Evolutionary conservation across 2,113 vertebrate species (phyloP).

Genomic region (Elanus axillaris): DNA sequence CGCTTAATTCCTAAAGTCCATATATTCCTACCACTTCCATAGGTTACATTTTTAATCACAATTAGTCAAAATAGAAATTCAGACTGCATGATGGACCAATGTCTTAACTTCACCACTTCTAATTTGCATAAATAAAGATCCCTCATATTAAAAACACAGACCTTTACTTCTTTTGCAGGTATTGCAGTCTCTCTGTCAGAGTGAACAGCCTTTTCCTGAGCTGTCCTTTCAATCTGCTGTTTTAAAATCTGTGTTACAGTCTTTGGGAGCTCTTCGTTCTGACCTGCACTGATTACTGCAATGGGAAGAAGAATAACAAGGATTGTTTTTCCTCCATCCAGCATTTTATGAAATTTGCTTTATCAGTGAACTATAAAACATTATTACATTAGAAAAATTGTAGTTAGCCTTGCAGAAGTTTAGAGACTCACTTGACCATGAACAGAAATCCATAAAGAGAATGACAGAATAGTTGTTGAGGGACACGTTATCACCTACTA

Average conservation of each 20-base stretch:
- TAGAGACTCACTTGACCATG: not conserved
- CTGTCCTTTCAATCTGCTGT: constrained; percentile 87
- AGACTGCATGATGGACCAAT: not conserved
- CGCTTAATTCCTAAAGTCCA: not conserved
- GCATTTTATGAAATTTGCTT: not conserved
- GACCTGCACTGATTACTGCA: constrained; percentile 72
- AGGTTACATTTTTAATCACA: not conserved
- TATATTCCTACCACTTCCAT: not conserved
- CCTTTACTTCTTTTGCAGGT: constrained; percentile 85
- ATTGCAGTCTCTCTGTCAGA: constrained; percentile 58
- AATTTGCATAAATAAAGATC: not conserved
- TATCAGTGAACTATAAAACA: not conserved
- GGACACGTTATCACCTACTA: not conserved
- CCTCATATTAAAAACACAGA: constrained; percentile 46
- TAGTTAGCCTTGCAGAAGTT: not conserved
- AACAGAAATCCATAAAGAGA: not conserved
- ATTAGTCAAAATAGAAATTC: not conserved
- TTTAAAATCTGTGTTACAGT: constrained; percentile 88
- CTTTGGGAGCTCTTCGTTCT: constrained; percentile 83
- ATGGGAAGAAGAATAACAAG: constrained; percentile 14
- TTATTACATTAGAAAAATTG: not conserved
- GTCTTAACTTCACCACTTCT: not conserved
- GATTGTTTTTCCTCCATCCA: not conserved
- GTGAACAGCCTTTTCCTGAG: constrained; percentile 72
- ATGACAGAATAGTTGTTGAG: not conserved